Percentiles rank a stretch among this genome's conserved stretches.
These are phyloP conservation scores for Cardiocondyla obscurior DNA, from an alignment of 1,140 invertebrate genomes.

Conservation along the genomic window DNA sequence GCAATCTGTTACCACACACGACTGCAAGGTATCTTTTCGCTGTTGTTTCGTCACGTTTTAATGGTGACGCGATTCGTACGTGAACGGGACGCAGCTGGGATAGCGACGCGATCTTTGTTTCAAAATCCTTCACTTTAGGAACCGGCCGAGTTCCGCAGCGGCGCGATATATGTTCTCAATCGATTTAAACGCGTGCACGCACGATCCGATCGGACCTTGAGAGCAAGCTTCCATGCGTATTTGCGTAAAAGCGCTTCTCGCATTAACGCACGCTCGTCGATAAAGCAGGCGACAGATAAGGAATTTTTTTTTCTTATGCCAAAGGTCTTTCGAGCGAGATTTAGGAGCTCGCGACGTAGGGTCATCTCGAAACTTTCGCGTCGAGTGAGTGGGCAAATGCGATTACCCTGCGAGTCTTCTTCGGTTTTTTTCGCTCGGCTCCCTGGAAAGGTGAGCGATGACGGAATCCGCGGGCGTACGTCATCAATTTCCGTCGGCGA, in stretches of 20 bases:
- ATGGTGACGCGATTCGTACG: neutral
- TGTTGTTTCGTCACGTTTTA: neutral
- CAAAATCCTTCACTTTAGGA: too few species aligned
- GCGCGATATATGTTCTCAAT: slow-evolving; percentile 15
- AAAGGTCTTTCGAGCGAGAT: neutral
- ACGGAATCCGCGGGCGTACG: neutral
- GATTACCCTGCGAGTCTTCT: neutral
- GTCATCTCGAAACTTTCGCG: neutral
- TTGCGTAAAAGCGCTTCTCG: neutral
- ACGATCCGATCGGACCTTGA: slow-evolving; percentile 40
- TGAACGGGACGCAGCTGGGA: too few species aligned
- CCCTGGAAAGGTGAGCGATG: neutral
- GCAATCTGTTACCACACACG: slow-evolving; percentile 67
- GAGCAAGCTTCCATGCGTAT: neutral
- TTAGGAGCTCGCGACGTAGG: neutral
- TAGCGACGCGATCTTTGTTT: too few species aligned
- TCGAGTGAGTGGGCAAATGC: neutral
- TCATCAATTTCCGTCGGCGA: slow-evolving; percentile 33
- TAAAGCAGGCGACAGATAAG: slow-evolving; percentile 14
- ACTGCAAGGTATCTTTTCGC: slow-evolving; percentile 33
- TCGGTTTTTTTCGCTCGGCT: neutral
- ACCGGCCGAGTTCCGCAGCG: neutral
- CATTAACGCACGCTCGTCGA: neutral
- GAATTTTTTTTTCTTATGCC: neutral
- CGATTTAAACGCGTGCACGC: neutral